Conservation (phyloP, 1,140 invertebrate genomes). For the Drosophila pandora region DNA sequence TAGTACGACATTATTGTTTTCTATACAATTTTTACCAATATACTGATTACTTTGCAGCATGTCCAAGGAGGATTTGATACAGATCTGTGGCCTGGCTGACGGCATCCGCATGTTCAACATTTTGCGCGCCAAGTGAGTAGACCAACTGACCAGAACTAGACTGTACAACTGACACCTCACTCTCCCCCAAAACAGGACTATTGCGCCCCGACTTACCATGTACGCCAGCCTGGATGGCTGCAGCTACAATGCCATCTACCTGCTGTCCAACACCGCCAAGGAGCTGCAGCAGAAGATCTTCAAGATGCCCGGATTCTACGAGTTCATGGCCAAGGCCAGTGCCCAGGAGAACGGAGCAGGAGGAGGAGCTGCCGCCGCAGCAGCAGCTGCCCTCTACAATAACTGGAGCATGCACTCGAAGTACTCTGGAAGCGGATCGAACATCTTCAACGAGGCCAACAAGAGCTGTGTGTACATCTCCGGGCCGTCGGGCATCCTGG, state of each 20-base stretch:
- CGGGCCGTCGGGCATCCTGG: slow-evolving; percentile 90
- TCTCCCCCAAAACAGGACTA: slow-evolving; percentile 85
- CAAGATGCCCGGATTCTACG: slow-evolving; percentile 82
- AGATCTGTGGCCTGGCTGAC: slow-evolving; percentile 96
- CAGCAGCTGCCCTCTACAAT: slow-evolving; percentile 55
- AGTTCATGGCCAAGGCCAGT: slow-evolving; percentile 70
- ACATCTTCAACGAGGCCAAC: slow-evolving; percentile 78
- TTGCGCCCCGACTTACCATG: slow-evolving; percentile 90
- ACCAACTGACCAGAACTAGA: too few species aligned
- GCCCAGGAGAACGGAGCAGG: slow-evolving; percentile 61
- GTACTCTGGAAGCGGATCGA: slow-evolving; percentile 83
- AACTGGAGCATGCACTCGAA: slow-evolving; percentile 82
- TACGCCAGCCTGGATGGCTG: slow-evolving; percentile 90
- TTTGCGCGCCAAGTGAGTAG: slow-evolving; percentile 90
- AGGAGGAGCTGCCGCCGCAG: slow-evolving; percentile 24
- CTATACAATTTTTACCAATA: neutral
- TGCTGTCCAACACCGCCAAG: slow-evolving; percentile 87
- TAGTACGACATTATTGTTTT: slow-evolving; percentile 3
- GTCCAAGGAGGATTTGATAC: slow-evolving; percentile 94
- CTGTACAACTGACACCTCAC: neutral
- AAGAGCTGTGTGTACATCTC: slow-evolving; percentile 86
- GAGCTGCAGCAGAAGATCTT: slow-evolving; percentile 89
- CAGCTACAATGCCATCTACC: slow-evolving; percentile 91
- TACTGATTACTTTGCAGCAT: slow-evolving; percentile 85
- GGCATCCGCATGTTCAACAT: slow-evolving; percentile 96